Evolutionary conservation across 2,888 invertebrate genomes (phyloP), one percentile per base, ranked within the genome.

Genomic region (Drosophila putrida): DNA sequence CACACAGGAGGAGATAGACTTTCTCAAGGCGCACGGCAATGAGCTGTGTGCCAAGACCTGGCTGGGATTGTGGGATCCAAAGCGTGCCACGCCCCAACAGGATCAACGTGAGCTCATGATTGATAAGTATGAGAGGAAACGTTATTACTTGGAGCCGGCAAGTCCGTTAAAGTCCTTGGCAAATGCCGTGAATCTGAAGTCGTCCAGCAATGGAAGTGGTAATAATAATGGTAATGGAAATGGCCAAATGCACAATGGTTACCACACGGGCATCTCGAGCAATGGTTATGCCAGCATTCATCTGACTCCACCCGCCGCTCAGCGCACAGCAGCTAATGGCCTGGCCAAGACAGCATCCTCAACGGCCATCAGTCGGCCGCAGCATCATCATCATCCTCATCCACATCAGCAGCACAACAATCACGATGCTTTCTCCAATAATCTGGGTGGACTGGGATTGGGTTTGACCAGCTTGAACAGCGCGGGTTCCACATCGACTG

Each of bases 91-190:
- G 90, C 98, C 98, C 93, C 81, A 80, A 59, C 96, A 97, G 93
- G 96, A 96, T 92, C 96, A 98, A 89, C 96, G 96, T 91, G 98
- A 98, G 93, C 96, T 98, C 90, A 97, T 98, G 97, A 95, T 96
- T 58, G 96, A 98, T 90, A 99, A 98, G 93, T 99, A 99, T 92
- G 99, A 99, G 92, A 95, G 96, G 90, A 98, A 98, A 92, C 95
- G 97, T 46, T 93, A 92, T 73, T 93, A 90, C 71, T 77, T 93
- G 78, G 93, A 93, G 82, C 93, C 93, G 72, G 93, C 92, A 72
- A 93, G 93, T 91, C 93, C 93, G 44, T 78, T 93, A 25, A 93
- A 93, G 78, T 92, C 93, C 49, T 77, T 93, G 74, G 90, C 91
- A 65, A 91, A 91, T 81, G 90, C 90, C 62, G 88, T 90, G 65